A percentile compares a stretch with the other conserved stretches of the same genome.
phyloP scores from a whole-genome alignment of 2,888 invertebrate species.

The Mycalesis mineus region DNA sequence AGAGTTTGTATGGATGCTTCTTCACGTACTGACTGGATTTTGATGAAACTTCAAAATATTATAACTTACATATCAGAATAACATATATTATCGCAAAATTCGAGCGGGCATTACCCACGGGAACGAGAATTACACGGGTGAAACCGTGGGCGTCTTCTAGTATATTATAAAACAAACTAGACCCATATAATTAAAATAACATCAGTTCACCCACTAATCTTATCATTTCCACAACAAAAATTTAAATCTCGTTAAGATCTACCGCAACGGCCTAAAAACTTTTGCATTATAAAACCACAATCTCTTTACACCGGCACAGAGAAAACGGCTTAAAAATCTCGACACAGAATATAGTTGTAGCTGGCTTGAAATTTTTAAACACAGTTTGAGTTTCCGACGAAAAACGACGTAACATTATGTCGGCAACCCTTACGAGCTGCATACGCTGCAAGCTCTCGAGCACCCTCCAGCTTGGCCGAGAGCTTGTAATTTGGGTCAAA shows the following conservation, averaged over 20 bases:
- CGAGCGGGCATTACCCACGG: too few species aligned
- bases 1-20: too few species aligned
- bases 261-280: background rate
- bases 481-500: slow-evolving; percentile 64
- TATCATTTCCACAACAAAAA: background rate
- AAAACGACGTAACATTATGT: slow-evolving; percentile 13
- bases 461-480: slow-evolving; percentile 45
- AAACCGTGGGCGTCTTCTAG: too few species aligned
- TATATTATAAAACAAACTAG: too few species aligned
- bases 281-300: background rate
- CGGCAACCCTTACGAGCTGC: slow-evolving; percentile 39
- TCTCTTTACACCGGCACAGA: background rate
- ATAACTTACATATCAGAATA: too few species aligned
- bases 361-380: slow-evolving; percentile 5
- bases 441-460: slow-evolving; percentile 50
- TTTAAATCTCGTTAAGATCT: background rate
- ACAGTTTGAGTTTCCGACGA: slow-evolving; percentile 1
- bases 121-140: too few species aligned
- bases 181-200: too few species aligned
- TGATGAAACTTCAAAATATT: too few species aligned
- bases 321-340: background rate
- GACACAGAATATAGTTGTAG: background rate
- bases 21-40: too few species aligned
- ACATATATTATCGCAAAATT: too few species aligned
- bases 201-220: too few species aligned